phyloP scores from a whole-genome alignment of 2,113 vertebrate species.

The Psittacara wagleri region DNA sequence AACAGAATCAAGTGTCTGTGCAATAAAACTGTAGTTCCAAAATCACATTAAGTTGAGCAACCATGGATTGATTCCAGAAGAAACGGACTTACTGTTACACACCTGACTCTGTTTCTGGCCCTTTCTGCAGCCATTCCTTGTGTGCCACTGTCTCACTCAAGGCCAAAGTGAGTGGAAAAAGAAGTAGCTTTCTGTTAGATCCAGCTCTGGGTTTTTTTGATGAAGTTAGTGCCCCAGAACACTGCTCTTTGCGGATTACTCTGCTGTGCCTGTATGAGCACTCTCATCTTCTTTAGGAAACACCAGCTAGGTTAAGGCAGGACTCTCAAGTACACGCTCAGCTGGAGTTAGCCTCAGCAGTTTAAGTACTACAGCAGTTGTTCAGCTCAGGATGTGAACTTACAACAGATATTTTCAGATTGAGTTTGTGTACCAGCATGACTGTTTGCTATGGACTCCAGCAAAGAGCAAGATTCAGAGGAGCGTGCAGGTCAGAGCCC shows the following conservation, averaged over 20 bases:
- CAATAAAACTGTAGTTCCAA: background rate
- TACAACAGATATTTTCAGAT: background rate
- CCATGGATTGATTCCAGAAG: background rate
- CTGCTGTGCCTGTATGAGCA: background rate
- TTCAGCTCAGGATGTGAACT: background rate
- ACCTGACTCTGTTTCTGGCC: background rate
- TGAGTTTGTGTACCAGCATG: background rate
- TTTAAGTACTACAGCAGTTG: background rate
- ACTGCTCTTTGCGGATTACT: too few relatives aligned
- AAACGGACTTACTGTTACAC: background rate
- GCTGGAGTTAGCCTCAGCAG: background rate
- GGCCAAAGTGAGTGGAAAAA: background rate
- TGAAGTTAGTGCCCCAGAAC: background rate
- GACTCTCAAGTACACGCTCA: background rate
- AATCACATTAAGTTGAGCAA: fast-evolving
- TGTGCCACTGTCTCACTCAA: fast-evolving
- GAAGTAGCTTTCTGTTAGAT: background rate
- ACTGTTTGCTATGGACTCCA: background rate
- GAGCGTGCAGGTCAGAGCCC: fast-evolving
- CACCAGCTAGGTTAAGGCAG: background rate
- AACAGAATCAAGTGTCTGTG: background rate
- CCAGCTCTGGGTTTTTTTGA: background rate
- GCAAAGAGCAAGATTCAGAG: background rate
- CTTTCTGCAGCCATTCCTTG: background rate
- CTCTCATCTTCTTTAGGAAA: fast-evolving